phyloP scores from a whole-genome alignment of 2,797 vertebrate genomes.

The Macropus fuliginosus region DNA sequence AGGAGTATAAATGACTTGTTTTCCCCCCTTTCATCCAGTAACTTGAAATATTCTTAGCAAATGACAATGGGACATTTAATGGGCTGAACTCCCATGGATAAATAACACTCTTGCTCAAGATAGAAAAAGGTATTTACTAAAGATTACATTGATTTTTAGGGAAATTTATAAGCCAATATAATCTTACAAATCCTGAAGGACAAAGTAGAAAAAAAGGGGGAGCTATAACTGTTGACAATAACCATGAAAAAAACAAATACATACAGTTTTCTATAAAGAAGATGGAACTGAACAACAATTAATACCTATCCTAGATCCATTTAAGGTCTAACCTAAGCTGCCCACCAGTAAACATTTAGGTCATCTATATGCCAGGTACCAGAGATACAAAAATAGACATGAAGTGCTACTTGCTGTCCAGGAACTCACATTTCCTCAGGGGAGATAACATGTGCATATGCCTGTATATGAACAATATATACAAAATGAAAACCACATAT shows the following conservation, averaged over 20 bases:
- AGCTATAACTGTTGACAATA: background rate
- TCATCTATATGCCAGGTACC: background rate
- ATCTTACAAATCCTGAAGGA: background rate
- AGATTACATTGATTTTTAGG: background rate
- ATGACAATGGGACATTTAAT: background rate
- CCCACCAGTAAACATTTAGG: background rate
- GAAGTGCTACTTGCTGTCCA: background rate
- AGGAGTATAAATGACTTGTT: background rate
- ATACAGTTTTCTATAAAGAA: background rate
- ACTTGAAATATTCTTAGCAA: background rate
- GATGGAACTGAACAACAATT: background rate
- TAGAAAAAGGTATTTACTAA: background rate
- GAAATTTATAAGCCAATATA: background rate
- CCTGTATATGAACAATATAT: background rate
- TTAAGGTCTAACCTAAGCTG: background rate
- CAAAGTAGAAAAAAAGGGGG: background rate
- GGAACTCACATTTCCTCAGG: background rate
- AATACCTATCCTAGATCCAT: background rate
- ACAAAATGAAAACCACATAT: background rate
- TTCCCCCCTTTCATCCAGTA: background rate
- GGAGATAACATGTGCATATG: background rate
- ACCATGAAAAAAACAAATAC: background rate
- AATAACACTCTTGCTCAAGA: background rate
- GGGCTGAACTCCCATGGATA: background rate
- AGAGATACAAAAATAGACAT: background rate